phyloP scores from a whole-genome alignment of 2,888 invertebrate species.

The Pseudococcus viburni region DNA sequence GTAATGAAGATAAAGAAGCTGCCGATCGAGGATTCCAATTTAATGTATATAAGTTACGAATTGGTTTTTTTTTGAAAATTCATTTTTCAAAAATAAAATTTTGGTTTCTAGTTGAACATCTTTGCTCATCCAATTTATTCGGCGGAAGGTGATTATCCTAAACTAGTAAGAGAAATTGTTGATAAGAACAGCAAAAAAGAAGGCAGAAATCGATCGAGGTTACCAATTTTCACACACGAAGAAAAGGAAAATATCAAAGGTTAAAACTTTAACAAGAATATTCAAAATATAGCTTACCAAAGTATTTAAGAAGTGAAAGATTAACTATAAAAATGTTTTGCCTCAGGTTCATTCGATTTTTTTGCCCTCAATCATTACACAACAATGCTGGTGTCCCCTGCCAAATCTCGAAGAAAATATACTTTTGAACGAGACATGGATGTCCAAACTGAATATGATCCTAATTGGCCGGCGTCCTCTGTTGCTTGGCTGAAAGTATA shows the following conservation, averaged over 20 bases:
- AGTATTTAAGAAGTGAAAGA: not conserved
- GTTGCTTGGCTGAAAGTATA: slow-evolving; percentile 74
- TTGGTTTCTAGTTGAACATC: slow-evolving; percentile 68
- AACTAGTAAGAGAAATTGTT: slow-evolving; percentile 72
- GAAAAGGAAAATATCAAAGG: slow-evolving; percentile 73
- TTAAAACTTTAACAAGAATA: not conserved
- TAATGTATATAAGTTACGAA: slow-evolving; percentile 71
- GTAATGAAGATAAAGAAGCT: slow-evolving; percentile 74
- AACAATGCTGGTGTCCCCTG: slow-evolving; percentile 72
- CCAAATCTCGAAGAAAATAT: slow-evolving; percentile 35
- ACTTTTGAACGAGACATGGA: slow-evolving; percentile 62
- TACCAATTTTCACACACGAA: slow-evolving; percentile 73
- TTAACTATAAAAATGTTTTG: not conserved
- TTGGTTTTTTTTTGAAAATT: not conserved
- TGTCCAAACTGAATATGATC: slow-evolving; percentile 71
- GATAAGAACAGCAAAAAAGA: slow-evolving; percentile 72
- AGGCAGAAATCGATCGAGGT: slow-evolving; percentile 72
- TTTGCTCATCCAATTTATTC: slow-evolving; percentile 69
- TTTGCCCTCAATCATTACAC: slow-evolving; percentile 85
- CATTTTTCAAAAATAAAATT: not conserved
- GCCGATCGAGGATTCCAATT: slow-evolving; percentile 75
- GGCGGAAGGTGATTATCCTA: slow-evolving; percentile 73
- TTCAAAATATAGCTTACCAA: not conserved
- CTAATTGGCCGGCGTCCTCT: slow-evolving; percentile 74
- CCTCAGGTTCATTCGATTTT: slow-evolving; percentile 78